Percentiles rank a stretch among this genome's conserved stretches.
phyloP scores from a whole-genome alignment of 2,113 vertebrate species.

The Ariopsis seemanni region DNA sequence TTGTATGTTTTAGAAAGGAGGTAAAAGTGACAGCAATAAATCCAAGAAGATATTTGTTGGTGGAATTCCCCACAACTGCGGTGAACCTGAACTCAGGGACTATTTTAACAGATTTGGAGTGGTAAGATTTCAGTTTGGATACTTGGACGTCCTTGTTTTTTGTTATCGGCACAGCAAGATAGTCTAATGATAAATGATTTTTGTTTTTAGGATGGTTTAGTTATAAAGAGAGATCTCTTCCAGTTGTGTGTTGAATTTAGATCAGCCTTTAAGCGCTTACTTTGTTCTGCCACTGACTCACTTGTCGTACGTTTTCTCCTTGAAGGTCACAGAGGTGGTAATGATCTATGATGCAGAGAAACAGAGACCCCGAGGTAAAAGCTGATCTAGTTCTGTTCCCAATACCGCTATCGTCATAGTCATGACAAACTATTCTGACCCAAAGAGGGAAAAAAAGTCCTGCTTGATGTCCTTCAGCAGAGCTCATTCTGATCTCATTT shows the following conservation, averaged over 20 bases:
- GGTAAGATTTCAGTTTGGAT: conserved; percentile 80
- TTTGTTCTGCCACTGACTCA: conserved; percentile 14
- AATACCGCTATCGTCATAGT: conserved; percentile 72
- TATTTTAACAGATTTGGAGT: conserved; percentile 99
- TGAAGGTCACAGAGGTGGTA: conserved; percentile 98
- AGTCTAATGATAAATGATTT: background rate
- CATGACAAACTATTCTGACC: conserved; percentile 93
- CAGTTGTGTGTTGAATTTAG: conserved; percentile 12
- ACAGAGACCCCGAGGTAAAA: conserved; percentile 99
- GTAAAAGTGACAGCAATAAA: conserved; percentile 96
- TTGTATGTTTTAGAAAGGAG: conserved; percentile 86
- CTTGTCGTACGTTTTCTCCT: conserved; percentile 70
- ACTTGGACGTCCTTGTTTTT: background rate
- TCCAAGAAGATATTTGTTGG: conserved; percentile 99
- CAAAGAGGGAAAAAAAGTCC: conserved; percentile 63
- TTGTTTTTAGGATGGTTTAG: background rate
- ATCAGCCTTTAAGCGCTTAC: background rate
- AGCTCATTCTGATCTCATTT: conserved; percentile 38
- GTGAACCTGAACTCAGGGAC: conserved; percentile 99
- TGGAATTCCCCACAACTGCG: conserved; percentile 99
- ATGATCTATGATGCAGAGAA: conserved; percentile 99
- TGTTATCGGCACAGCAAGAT: background rate
- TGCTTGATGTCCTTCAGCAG: conserved; percentile 29
- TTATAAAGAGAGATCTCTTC: background rate
- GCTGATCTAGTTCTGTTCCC: conserved; percentile 85